Evolutionary conservation across 2,888 invertebrate genomes (phyloP).

Genomic region (Sturmia bella): DNA sequence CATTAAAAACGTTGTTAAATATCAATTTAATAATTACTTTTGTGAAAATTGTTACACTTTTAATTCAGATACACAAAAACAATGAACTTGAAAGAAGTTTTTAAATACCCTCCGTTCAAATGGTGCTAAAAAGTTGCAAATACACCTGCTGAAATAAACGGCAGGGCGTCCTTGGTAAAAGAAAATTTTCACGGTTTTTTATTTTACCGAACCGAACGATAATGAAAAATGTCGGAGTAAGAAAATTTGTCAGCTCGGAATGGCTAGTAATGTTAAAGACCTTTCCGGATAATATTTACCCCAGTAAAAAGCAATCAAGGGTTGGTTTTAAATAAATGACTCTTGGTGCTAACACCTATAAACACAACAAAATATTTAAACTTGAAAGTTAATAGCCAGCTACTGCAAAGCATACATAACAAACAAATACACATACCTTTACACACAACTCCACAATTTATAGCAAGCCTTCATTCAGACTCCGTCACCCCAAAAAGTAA

Average conservation of each 20-base stretch:
- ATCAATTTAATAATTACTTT: conserved; percentile 54
- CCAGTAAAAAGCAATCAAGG: conserved; percentile 12
- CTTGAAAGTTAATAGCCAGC: conserved; percentile 7
- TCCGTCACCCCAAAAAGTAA: conserved; percentile 9
- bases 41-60: conserved; percentile 29
- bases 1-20: conserved; percentile 58
- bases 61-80: conserved; percentile 16
- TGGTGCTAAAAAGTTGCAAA: conserved; percentile 58
- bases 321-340: conserved; percentile 11
- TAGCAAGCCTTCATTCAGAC: background rate
- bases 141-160: conserved; percentile 61
- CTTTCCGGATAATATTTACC: conserved; percentile 23
- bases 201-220: conserved; percentile 39
- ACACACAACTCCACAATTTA: conserved; percentile 33
- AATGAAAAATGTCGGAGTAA: conserved; percentile 49
- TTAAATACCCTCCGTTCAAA: conserved; percentile 32
- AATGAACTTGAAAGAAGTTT: conserved; percentile 7
- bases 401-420: conserved; percentile 33
- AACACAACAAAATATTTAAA: conserved; percentile 1
- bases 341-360: background rate
- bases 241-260: conserved; percentile 24
- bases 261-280: conserved; percentile 29
- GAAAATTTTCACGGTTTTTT: conserved; percentile 54
- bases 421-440: conserved; percentile 49
- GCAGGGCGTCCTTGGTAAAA: conserved; percentile 67